These are phyloP conservation scores for Piaya cayana DNA, from an alignment of 2,113 vertebrate species.

Conservation along the genomic window DNA sequence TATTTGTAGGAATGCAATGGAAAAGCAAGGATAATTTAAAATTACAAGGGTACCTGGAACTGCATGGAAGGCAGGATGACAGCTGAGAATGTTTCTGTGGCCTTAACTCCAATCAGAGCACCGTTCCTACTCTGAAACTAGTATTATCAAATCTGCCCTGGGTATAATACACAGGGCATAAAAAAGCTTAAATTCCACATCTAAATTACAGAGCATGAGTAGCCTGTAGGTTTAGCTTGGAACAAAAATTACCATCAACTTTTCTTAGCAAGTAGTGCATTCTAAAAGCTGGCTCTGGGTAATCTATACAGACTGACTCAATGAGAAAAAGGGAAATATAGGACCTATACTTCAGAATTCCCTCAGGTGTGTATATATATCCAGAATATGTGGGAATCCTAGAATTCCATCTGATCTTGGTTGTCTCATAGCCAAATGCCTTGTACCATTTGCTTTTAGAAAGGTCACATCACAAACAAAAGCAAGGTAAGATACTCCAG, in stretches of 20 bases:
- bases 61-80: rapidly evolving
- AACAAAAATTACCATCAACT: not conserved
- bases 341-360: not conserved
- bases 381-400: not conserved
- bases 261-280: not conserved
- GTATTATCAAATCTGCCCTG: not conserved
- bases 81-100: not conserved
- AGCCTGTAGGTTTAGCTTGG: not conserved
- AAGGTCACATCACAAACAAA: rapidly evolving
- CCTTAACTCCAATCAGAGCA: not conserved
- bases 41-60: not conserved
- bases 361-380: not conserved
- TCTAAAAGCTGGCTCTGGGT: not conserved
- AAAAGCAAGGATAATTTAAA: not conserved
- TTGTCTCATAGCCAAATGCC: not conserved
- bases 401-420: not conserved
- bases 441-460: not conserved
- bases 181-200: not conserved
- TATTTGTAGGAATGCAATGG: not conserved
- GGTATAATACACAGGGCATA: not conserved
- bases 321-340: not conserved
- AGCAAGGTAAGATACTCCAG: not conserved
- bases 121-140: not conserved
- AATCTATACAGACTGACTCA: not conserved
- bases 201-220: not conserved